phyloP scores from a whole-genome alignment of 2,113 vertebrate genomes.

The Antechinus flavipes region DNA sequence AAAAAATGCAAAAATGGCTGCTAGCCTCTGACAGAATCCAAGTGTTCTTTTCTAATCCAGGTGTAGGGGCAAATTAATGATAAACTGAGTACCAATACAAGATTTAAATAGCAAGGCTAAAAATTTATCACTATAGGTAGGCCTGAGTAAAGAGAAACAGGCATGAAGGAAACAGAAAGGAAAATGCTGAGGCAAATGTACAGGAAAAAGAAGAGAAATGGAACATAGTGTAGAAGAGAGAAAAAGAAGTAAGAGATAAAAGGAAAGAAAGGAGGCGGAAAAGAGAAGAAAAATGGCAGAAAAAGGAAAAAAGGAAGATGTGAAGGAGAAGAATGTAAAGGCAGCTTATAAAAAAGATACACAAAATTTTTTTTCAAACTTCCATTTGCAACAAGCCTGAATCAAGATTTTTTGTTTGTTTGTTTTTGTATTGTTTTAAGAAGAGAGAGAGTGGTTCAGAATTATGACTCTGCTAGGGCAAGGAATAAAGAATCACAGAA shows the following conservation, averaged over 20 bases:
- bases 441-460: background rate
- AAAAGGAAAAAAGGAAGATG: background rate
- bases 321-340: background rate
- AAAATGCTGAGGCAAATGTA: background rate
- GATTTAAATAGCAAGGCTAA: background rate
- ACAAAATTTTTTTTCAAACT: constrained; percentile 65
- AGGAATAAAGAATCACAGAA: background rate
- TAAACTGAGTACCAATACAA: background rate
- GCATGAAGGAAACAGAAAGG: background rate
- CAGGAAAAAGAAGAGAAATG: background rate
- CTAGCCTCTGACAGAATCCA: background rate
- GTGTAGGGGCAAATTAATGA: background rate
- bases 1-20: background rate
- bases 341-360: background rate
- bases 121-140: background rate
- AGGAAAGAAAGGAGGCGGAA: background rate
- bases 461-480: background rate
- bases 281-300: background rate
- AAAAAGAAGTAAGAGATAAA: background rate
- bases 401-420: background rate
- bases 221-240: background rate
- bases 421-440: background rate
- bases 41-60: background rate
- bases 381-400: constrained; percentile 39
- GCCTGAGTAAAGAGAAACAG: background rate